phyloP scores from a whole-genome alignment of 2,888 invertebrate species.

The Caenorhabditis parvicauda region DNA sequence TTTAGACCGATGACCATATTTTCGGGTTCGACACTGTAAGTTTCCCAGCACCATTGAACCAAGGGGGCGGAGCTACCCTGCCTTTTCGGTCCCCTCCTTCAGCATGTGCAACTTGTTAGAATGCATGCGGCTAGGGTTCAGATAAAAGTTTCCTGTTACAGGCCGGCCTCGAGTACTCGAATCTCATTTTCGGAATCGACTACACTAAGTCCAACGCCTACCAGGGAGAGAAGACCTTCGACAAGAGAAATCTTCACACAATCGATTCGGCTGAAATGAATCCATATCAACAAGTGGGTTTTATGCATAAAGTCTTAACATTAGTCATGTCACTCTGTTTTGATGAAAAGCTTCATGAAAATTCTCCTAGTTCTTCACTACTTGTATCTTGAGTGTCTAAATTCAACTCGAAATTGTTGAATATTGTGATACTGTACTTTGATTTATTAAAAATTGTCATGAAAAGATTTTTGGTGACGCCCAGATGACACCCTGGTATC shows the following conservation, averaged over 20 bases:
- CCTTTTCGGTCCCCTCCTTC: not conserved
- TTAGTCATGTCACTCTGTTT: not conserved
- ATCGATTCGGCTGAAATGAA: conserved; percentile 62
- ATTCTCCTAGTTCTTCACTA: not conserved
- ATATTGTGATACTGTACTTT: too few species aligned
- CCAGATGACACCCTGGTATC: too few species aligned
- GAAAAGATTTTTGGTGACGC: not conserved
- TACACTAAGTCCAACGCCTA: conserved; percentile 68
- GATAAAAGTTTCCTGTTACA: conserved; percentile 31
- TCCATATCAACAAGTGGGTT: conserved; percentile 65
- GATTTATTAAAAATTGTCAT: not conserved
- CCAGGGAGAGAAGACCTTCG: conserved; percentile 67
- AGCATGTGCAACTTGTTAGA: not conserved
- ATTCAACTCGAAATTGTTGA: too few species aligned
- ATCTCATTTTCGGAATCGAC: conserved; percentile 65
- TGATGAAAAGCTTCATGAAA: not conserved
- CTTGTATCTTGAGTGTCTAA: not conserved
- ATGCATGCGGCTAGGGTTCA: too few species aligned
- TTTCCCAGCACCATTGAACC: conserved; percentile 8
- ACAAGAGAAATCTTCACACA: conserved; percentile 64
- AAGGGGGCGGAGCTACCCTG: not conserved
- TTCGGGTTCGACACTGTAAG: too few species aligned
- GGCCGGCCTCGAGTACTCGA: conserved; percentile 63
- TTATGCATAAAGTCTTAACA: not conserved
- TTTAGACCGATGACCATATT: not conserved